Base-by-base conservation (phyloP, 2,888 invertebrate genomes). In the Amiota mariae region DNA sequence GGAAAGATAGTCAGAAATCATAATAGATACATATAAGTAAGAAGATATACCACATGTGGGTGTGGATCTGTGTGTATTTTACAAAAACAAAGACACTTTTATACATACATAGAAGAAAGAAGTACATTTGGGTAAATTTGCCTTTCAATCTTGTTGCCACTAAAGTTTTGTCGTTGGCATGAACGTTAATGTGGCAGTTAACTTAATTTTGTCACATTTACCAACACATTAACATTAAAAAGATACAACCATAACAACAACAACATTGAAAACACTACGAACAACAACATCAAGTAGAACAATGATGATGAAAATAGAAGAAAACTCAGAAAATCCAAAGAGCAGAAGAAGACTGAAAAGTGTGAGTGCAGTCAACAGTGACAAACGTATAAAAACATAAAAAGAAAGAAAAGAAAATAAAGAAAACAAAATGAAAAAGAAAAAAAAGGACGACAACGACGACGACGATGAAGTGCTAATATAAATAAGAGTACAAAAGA, bases 171-270 rank as follows among this genome's bases (percentile, higher is more conserved):
- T 73, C 75, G 63, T 72, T 72, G 81, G 36, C 76, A 77, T 76
- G 79, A 79, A 77, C 81, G 84, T 79, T 84, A 82, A 84, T 85
- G 81, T 77, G 82, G 78, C 82, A 82, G 86, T 86, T 86, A 85
- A 83, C 81, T 85, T 86, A 81, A 85, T 85, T 86, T 85, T 80
- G 84, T 86, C 85, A 84, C 85, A 85, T 86, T 86, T 85, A 79
- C 84, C 85, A 86, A 82, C 85, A 85, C 85, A 82, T 86, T 85
- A 85, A 84, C 72, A 68, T 75, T 72, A 75, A 67, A 49, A 46
- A 64, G 64, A n/a, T 46, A 64, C 47, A 13, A 15, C 64, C 77
- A 80, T 73, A 80, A 78, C 82, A 77, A 77, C 59, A 64, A 72
- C 63, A 63, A 51, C n/a, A n/a, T n/a, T 20, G 59, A 70, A n/a